Conservation (phyloP, 2,888 invertebrate genomes). For the Scaptomyza reducta region DNA sequence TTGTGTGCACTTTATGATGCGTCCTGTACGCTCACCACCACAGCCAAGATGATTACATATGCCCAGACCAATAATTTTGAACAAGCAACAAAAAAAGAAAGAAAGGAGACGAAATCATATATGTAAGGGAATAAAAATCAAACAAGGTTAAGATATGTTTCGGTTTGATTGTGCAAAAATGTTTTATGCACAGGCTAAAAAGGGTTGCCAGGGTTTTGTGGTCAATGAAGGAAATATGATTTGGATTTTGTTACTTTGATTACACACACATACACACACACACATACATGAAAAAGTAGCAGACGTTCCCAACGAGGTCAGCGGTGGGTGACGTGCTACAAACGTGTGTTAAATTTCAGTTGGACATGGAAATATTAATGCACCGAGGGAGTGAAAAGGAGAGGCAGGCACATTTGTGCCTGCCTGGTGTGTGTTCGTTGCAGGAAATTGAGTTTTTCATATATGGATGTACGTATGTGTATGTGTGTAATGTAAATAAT, state of each 20-base stretch:
- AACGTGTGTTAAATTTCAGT: conserved; percentile 73
- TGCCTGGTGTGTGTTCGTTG: conserved; percentile 46
- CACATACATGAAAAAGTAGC: conserved; percentile 57
- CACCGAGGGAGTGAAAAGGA: background rate
- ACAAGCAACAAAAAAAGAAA: conserved; percentile 12
- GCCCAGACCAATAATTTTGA: conserved; percentile 82
- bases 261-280: conserved; percentile 77
- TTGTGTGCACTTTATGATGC: conserved; percentile 74
- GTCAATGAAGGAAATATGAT: conserved; percentile 83
- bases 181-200: conserved; percentile 69
- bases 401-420: conserved; percentile 59
- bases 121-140: conserved; percentile 60
- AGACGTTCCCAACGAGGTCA: conserved; percentile 55
- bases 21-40: conserved; percentile 46
- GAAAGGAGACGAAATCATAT: conserved; percentile 12
- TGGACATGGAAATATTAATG: conserved; percentile 12
- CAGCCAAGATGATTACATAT: conserved; percentile 80
- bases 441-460: conserved; percentile 82
- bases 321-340: conserved; percentile 36
- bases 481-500: conserved; percentile 60
- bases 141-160: conserved; percentile 79
- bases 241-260: conserved; percentile 81
- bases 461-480: conserved; percentile 3
- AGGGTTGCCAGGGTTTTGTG: conserved; percentile 72
- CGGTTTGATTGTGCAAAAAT: conserved; percentile 74